Conservation (phyloP, 64 coral and sea anemone species). For the Hydrozoanthus tunicans region DNA sequence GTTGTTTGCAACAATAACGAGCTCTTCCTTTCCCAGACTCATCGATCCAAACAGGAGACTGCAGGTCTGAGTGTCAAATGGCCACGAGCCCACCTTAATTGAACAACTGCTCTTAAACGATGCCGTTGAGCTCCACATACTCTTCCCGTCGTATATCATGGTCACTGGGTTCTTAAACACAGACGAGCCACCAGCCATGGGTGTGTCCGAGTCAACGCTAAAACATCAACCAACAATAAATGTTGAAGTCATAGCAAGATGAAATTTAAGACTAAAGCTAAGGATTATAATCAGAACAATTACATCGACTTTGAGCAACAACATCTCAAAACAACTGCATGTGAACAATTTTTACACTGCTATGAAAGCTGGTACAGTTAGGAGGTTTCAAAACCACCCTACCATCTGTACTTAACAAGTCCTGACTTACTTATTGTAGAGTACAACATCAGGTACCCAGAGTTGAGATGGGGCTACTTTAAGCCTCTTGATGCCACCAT, state of each 20-base stretch:
- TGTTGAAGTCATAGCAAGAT: too few relatives aligned
- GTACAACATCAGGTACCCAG: background rate
- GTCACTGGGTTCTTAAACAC: slow-evolving; percentile 8
- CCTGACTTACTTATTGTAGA: background rate
- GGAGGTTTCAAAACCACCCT: too few relatives aligned
- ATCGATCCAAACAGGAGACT: slow-evolving; percentile 41
- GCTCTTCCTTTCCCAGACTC: background rate
- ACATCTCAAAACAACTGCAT: too few relatives aligned
- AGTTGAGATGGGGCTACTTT: background rate
- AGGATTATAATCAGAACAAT: too few relatives aligned
- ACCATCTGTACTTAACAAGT: background rate
- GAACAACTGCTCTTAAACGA: slow-evolving; percentile 9
- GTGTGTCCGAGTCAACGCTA: slow-evolving; percentile 14
- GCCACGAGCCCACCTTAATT: background rate
- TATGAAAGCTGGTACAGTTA: too few relatives aligned
- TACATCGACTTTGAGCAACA: too few relatives aligned
- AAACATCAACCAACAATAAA: too few relatives aligned
- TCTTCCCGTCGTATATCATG: background rate
- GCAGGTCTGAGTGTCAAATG: slow-evolving; percentile 37
- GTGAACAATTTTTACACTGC: too few relatives aligned
- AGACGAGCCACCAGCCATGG: background rate
- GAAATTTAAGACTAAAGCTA: too few relatives aligned
- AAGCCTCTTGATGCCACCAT: background rate
- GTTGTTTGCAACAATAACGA: background rate
- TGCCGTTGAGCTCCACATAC: background rate